Conservation (phyloP, 2,113 vertebrate species). For the Brachypteracias leptosomus region DNA sequence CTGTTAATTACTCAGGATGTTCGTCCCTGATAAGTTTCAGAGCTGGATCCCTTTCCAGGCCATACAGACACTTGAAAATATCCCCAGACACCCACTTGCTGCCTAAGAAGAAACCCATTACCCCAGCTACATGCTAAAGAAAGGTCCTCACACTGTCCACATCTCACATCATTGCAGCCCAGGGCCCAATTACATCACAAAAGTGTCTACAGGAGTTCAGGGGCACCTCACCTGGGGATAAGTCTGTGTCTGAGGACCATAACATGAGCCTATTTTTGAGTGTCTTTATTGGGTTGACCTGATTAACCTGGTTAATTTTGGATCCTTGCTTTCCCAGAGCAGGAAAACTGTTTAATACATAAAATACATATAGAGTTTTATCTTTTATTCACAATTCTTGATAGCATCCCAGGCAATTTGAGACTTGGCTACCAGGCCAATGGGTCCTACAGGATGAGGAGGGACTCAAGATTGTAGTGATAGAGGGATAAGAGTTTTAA, state of each 20-base stretch:
- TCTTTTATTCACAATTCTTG: neutral
- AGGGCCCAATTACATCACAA: neutral
- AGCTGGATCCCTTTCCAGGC: neutral
- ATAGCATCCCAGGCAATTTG: neutral
- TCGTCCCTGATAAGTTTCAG: neutral
- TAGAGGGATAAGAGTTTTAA: too few relatives aligned
- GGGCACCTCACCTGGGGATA: neutral
- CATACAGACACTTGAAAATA: neutral
- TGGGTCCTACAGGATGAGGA: neutral
- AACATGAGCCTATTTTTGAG: neutral
- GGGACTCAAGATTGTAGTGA: neutral
- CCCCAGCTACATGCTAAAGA: neutral
- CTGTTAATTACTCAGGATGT: neutral
- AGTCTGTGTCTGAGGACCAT: neutral
- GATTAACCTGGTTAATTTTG: neutral
- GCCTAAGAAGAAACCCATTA: neutral
- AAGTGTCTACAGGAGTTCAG: neutral
- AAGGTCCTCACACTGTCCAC: neutral
- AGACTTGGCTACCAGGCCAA: neutral
- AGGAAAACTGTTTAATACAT: neutral
- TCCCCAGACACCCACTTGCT: neutral
- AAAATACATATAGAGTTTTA: neutral
- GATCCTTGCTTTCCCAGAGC: neutral
- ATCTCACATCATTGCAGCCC: neutral
- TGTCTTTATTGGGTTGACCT: neutral